Conservation (phyloP, 64 coral and sea anemone genomes). For the Platygyra sinensis region DNA sequence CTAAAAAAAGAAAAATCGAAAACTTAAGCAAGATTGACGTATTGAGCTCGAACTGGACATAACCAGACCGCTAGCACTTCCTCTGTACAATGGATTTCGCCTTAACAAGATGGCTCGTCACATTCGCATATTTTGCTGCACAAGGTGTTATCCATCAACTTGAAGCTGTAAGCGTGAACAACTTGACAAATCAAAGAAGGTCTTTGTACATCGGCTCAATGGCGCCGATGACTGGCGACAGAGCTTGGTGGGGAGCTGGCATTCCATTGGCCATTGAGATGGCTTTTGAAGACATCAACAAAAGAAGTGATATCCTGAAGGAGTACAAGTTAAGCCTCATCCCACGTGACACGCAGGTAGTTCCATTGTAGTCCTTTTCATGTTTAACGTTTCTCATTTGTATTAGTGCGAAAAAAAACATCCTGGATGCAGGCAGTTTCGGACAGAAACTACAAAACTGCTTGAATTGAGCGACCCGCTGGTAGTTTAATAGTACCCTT, state of each 20-base stretch:
- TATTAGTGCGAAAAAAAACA: too few relatives aligned
- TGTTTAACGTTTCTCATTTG: not conserved
- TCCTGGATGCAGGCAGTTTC: too few relatives aligned
- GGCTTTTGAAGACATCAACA: conserved; percentile 60
- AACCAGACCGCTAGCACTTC: too few relatives aligned
- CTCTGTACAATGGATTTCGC: not conserved
- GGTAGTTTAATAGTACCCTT: too few relatives aligned
- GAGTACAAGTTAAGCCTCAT: conserved; percentile 30
- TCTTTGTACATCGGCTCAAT: conserved; percentile 40
- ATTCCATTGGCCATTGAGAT: conserved; percentile 61
- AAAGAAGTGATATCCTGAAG: conserved; percentile 32
- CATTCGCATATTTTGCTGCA: not conserved
- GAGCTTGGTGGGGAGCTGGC: conserved; percentile 66
- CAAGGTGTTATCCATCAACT: not conserved
- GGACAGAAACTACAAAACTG: too few relatives aligned
- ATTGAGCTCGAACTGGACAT: too few relatives aligned
- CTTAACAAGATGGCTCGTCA: not conserved
- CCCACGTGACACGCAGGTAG: not conserved
- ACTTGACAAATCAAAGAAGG: not conserved
- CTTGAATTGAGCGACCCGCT: too few relatives aligned
- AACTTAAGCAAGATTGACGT: too few relatives aligned
- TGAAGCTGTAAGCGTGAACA: not conserved
- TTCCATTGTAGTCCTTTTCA: not conserved
- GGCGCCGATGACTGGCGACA: conserved; percentile 51
- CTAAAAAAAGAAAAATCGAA: too few relatives aligned